Base-by-base conservation (phyloP, 2,797 vertebrate genomes). In the Argentina silus region DNA sequence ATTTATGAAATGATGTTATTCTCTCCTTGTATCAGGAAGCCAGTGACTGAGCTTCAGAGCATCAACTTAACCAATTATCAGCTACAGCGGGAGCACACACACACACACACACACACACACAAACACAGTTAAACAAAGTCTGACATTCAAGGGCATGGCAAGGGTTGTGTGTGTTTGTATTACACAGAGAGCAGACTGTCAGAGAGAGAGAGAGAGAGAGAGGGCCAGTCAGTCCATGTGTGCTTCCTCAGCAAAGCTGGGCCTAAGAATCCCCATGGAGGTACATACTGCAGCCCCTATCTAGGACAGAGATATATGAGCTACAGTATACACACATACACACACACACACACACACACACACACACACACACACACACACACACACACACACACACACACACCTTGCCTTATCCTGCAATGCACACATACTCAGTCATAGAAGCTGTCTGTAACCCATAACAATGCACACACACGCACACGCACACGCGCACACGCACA, bases 221-320 rank as follows among this genome's bases (percentile, higher is more conserved):
- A 77, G 9, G 53, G 67, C 63, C 83, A 88, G 83, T 85, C 73
- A 75, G 79, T 69, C 65, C 47, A 62, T 21, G 74, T 77, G 62
- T 84, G 89, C 88, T 87, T 88, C 68, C 81, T 91, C 89, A 91
- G 89, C 89, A 89, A 81, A 88, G 85, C 79, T 81, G 80, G 78
- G 78, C 83, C 80, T 74, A 81, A 76, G 70, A 81, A 82, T 89
- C 90, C 88, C 87, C 78, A 55, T 17, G 80, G 90, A 89, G 80
- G 80, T 50, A 50, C 77, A 82, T 78, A 79, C 79, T 73, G 78
- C 81, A 78, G 70, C 64, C 48, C 74, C 67, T 76, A 73, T 79
- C 68, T 73, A 72, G 83, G 85, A 90, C 89, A 90, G 55, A 89
- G 88, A 90, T 87, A 74, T 81, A 90, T 80, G 82, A 84, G 83